These are phyloP conservation scores for Rana temporaria DNA, from an alignment of 2,113 vertebrate species.

Conservation along the genomic window DNA sequence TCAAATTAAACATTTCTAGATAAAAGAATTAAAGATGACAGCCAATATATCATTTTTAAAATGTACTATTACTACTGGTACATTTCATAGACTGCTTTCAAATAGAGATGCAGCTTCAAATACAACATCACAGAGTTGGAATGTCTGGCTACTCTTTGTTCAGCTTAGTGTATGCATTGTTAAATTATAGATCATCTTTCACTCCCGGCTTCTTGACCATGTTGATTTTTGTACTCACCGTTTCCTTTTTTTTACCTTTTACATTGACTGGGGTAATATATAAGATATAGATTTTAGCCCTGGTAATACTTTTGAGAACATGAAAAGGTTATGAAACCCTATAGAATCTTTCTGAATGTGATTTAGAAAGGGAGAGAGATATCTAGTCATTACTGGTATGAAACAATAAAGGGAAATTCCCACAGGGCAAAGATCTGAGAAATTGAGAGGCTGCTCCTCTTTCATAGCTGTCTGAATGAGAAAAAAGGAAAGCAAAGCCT, in stretches of 20 bases:
- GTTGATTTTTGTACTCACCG: slow-evolving; percentile 55
- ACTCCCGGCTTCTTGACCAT: slow-evolving; percentile 64
- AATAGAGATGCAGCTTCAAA: slow-evolving; percentile 60
- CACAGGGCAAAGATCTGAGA: slow-evolving; percentile 59
- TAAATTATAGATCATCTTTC: slow-evolving; percentile 67
- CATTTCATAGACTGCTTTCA: slow-evolving; percentile 60
- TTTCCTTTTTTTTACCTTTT: slow-evolving; percentile 56
- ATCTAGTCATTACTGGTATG: slow-evolving; percentile 57
- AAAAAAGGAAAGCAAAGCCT: slow-evolving; percentile 49
- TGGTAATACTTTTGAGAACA: slow-evolving; percentile 23
- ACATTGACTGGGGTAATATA: slow-evolving; percentile 28
- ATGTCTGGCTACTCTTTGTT: slow-evolving; percentile 59
- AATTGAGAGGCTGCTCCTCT: slow-evolving; percentile 26
- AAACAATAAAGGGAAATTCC: slow-evolving; percentile 63
- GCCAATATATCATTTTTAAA: slow-evolving; percentile 57
- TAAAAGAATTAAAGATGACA: slow-evolving; percentile 43
- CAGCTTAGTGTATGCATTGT: slow-evolving; percentile 48
- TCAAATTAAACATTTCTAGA: slow-evolving; percentile 39
- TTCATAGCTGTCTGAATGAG: slow-evolving; percentile 44
- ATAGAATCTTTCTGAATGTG: slow-evolving; percentile 60
- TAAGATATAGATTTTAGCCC: slow-evolving; percentile 46
- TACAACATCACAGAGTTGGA: slow-evolving; percentile 59
- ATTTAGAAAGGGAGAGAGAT: slow-evolving; percentile 61
- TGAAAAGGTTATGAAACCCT: slow-evolving; percentile 12
- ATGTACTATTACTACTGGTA: slow-evolving; percentile 29